Conservation (phyloP, 2,797 vertebrate species). For the Carduelis carduelis region DNA sequence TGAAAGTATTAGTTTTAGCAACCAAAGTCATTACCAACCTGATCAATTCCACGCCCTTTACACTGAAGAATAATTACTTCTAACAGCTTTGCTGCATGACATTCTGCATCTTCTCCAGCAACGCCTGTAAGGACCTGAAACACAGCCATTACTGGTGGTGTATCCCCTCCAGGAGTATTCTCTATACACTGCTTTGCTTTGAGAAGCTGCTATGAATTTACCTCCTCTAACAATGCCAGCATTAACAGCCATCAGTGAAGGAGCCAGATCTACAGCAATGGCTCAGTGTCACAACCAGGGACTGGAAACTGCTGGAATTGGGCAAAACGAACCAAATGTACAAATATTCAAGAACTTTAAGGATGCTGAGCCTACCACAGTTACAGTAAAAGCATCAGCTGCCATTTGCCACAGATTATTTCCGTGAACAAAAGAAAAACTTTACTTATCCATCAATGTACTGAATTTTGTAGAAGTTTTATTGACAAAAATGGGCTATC, state of each 20-base stretch:
- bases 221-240: background rate
- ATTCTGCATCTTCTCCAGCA: constrained; percentile 97
- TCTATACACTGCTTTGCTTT: background rate
- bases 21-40: constrained; percentile 77
- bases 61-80: constrained; percentile 97
- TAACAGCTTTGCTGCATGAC: constrained; percentile 94
- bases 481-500: background rate
- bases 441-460: background rate
- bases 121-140: constrained; percentile 92
- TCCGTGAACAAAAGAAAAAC: background rate
- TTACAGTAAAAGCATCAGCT: background rate
- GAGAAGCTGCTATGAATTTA: background rate
- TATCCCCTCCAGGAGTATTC: background rate
- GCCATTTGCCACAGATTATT: background rate
- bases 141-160: background rate
- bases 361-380: background rate
- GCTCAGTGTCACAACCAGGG: background rate
- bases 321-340: background rate
- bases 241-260: background rate
- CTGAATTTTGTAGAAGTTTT: background rate
- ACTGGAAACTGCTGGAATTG: background rate
- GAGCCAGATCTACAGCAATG: background rate
- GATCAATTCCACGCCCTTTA: constrained; percentile 97
- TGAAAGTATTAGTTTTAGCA: background rate
- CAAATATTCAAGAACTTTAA: background rate